Evolutionary conservation across 53 echinoderm and acorn worm genomes (phyloP).

Genomic region (Patiria pectinifera): DNA sequence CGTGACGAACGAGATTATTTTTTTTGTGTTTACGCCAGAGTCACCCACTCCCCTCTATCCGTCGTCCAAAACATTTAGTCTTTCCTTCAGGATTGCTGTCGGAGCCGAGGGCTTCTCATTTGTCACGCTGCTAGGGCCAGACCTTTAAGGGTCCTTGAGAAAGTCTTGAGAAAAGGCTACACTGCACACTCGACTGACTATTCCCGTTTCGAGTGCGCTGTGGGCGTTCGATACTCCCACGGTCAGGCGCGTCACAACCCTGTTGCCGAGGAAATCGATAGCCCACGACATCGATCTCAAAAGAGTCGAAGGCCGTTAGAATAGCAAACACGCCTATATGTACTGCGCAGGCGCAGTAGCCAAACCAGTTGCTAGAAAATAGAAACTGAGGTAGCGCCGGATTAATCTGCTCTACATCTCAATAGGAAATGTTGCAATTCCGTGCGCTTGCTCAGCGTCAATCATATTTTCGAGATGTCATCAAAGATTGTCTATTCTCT

Average conservation of each 20-base stretch:
- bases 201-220: background rate
- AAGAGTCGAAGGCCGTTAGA: background rate
- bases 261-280: conserved; percentile 16
- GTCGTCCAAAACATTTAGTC: background rate
- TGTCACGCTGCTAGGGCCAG: background rate
- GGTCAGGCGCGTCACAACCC: background rate
- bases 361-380: background rate
- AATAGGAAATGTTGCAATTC: background rate
- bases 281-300: background rate
- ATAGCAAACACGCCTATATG: background rate
- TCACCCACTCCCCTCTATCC: too few species aligned
- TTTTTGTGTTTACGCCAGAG: too few species aligned
- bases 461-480: background rate
- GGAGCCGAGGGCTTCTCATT: background rate
- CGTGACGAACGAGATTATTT: too few species aligned
- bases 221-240: conserved; percentile 5
- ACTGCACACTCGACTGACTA: background rate
- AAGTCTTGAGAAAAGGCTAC: background rate
- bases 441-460: background rate
- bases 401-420: conserved; percentile 7
- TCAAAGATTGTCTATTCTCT: background rate
- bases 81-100: background rate
- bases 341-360: background rate
- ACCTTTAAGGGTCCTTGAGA: background rate
- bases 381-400: background rate